Evolutionary conservation across 2,888 invertebrate genomes (phyloP).

Genomic region (Diaprepes abbreviatus): DNA sequence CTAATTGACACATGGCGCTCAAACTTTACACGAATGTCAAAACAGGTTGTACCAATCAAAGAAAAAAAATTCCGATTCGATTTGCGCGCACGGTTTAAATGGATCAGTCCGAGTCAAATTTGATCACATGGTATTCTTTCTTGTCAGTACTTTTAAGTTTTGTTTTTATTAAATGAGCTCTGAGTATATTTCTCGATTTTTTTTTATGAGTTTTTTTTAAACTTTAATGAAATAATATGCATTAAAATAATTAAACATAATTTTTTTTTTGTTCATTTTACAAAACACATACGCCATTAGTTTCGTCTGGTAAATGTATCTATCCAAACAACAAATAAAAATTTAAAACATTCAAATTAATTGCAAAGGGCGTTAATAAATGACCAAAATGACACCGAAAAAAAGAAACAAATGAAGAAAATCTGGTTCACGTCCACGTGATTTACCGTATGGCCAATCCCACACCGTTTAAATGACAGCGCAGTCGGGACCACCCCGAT

Average conservation of each 20-base stretch:
- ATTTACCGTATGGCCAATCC: constrained; percentile 49
- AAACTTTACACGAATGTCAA: too few species aligned
- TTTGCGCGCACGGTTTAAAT: too few species aligned
- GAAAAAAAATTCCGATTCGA: too few species aligned
- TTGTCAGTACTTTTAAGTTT: too few species aligned
- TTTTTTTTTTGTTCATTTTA: too few species aligned
- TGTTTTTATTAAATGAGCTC: too few species aligned
- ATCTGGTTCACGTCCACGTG: constrained; percentile 50
- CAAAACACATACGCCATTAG: not conserved
- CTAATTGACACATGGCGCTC: too few species aligned
- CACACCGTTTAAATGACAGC: constrained; percentile 47
- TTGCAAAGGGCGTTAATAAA: constrained; percentile 47
- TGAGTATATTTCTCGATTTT: too few species aligned
- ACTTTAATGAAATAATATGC: not conserved
- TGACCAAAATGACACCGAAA: constrained; percentile 44
- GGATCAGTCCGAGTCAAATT: too few species aligned
- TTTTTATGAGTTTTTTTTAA: not conserved
- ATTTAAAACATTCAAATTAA: constrained; percentile 45
- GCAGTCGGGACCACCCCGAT: constrained; percentile 46
- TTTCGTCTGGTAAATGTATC: constrained; percentile 2
- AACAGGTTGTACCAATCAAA: too few species aligned
- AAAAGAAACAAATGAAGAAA: constrained; percentile 48
- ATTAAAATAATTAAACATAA: too few species aligned
- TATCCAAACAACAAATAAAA: constrained; percentile 21
- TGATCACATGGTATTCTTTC: too few species aligned